These are phyloP conservation scores for Garra rufa DNA, from an alignment of 2,113 vertebrate species.

Conservation along the genomic window DNA sequence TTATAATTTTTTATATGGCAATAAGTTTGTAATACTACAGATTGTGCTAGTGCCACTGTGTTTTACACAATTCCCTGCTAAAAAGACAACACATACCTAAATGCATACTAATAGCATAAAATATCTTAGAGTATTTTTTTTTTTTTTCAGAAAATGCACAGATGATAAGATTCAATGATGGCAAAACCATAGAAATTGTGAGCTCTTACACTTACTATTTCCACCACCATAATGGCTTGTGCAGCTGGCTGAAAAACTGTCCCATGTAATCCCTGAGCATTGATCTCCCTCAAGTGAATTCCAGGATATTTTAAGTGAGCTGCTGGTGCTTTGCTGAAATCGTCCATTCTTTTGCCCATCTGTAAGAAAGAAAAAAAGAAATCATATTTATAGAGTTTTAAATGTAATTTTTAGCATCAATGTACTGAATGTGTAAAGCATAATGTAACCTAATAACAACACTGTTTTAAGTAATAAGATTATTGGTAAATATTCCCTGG, in stretches of 20 bases:
- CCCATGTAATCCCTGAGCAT: neutral
- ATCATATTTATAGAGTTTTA: neutral
- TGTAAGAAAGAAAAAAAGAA: neutral
- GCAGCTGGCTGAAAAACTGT: neutral
- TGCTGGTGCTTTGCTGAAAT: fast-evolving
- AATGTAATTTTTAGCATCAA: neutral
- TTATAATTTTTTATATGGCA: neutral
- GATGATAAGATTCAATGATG: neutral
- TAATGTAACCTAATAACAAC: too few relatives aligned
- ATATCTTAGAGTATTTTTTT: neutral
- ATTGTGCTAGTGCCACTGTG: neutral
- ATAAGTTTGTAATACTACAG: neutral
- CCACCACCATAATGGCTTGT: too few relatives aligned
- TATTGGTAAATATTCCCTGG: neutral
- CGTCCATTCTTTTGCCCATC: neutral
- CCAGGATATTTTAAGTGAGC: neutral
- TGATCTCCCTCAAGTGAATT: neutral
- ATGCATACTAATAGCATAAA: neutral
- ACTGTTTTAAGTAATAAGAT: neutral
- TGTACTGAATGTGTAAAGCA: too few relatives aligned
- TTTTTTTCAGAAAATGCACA: neutral
- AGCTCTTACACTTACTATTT: neutral
- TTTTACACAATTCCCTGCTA: neutral
- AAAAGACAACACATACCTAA: neutral
- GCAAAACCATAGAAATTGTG: too few relatives aligned